These are phyloP conservation scores for Julus scanicus DNA, from an alignment of 2,888 invertebrate genomes.

Conservation along the genomic window DNA sequence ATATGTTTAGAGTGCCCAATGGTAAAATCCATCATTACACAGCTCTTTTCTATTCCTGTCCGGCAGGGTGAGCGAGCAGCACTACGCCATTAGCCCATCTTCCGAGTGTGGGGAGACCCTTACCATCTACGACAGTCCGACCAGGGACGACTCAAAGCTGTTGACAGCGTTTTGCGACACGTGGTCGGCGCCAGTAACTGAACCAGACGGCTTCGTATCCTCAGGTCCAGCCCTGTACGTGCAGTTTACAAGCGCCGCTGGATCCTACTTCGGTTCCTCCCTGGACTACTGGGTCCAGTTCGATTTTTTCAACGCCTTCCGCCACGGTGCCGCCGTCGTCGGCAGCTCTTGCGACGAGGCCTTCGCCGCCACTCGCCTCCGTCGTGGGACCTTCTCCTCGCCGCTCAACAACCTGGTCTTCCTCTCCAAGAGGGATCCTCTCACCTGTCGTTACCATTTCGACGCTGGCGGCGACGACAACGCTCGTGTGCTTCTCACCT, in stretches of 20 bases:
- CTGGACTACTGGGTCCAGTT: constrained; percentile 95
- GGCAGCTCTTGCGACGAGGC: constrained; percentile 88
- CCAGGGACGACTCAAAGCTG: constrained; percentile 88
- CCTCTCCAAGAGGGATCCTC: constrained; percentile 67
- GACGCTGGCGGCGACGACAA: constrained; percentile 58
- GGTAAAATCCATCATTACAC: too few relatives aligned
- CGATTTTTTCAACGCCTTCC: constrained; percentile 91
- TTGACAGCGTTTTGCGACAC: constrained; percentile 96
- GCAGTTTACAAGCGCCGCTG: constrained; percentile 80
- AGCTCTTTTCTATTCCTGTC: not conserved
- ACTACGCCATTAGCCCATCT: constrained; percentile 84
- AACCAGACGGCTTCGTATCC: constrained; percentile 91
- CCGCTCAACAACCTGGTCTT: constrained; percentile 89
- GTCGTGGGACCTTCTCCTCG: constrained; percentile 75
- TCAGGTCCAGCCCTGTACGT: constrained; percentile 88
- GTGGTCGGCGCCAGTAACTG: constrained; percentile 76
- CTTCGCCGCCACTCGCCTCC: constrained; percentile 70
- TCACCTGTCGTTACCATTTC: constrained; percentile 56
- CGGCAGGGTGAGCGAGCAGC: constrained; percentile 82
- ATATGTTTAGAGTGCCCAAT: too few relatives aligned
- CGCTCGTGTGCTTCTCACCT: constrained; percentile 62
- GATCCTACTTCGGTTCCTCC: constrained; percentile 93
- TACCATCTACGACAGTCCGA: constrained; percentile 87
- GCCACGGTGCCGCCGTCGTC: constrained; percentile 83
- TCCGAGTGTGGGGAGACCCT: constrained; percentile 91